Evolutionary conservation across 1,140 invertebrate species (phyloP).

Genomic region (Microplitis demolitor): DNA sequence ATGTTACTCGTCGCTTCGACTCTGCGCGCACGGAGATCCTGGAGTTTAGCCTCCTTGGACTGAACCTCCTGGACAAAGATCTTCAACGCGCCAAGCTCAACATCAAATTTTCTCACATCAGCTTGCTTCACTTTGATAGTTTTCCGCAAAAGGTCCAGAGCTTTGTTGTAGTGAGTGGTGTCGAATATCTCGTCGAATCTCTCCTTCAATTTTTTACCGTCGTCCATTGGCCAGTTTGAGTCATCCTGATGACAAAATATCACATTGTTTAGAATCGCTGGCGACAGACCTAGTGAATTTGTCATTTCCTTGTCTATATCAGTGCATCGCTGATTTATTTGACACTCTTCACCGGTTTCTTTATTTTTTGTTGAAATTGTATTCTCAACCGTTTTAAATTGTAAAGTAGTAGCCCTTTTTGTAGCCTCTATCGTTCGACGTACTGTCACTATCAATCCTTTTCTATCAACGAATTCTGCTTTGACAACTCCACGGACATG

Average conservation of each 20-base stretch:
- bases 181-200: constrained; percentile 99
- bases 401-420: constrained; percentile 63
- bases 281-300: constrained; percentile 82
- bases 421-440: constrained; percentile 69
- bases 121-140: constrained; percentile 68
- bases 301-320: constrained; percentile 75
- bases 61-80: constrained; percentile 63
- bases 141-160: constrained; percentile 81
- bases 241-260: constrained; percentile 99
- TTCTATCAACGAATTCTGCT: constrained; percentile 64
- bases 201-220: constrained; percentile 91
- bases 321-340: constrained; percentile 69
- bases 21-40: constrained; percentile 67
- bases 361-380: constrained; percentile 62
- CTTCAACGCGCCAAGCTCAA: constrained; percentile 42
- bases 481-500: constrained; percentile 61
- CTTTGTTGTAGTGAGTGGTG: constrained; percentile 91
- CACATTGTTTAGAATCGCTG: constrained; percentile 93
- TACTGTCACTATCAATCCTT: constrained; percentile 66
- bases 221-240: constrained; percentile 93
- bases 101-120: constrained; percentile 59
- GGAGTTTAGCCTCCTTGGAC: constrained; percentile 61
- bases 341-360: constrained; percentile 39
- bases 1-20: constrained; percentile 64
- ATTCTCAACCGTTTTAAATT: constrained; percentile 74